Evolutionary conservation across 2,888 invertebrate genomes (phyloP), one percentile per base, ranked within the genome.

Genomic region (Odontomyia ornata): DNA sequence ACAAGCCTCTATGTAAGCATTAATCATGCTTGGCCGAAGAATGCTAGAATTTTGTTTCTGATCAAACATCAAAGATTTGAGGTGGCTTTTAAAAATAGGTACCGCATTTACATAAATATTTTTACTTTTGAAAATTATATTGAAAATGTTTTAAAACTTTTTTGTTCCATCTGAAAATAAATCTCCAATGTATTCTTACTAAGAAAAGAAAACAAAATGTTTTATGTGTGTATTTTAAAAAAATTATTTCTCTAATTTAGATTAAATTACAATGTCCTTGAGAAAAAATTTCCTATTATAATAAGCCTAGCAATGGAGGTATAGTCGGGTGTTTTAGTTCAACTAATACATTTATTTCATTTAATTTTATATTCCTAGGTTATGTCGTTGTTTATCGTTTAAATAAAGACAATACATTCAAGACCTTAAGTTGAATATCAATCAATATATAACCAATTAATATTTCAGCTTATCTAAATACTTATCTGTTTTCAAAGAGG

Each of bases 41-140:
- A 13, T 27, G 27, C 28, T 64, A 15, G 28, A 64, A 64, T 64
- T 28, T 3, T 36, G 30, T 65, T 65, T n/a, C 36, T 36, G 9
- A 36, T 18, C 9, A 36, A 36, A 52, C 15, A 18, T 52, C 9
- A 23, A 23, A 36, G 4, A 30, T n/a, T 36, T 7, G 65, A 65
- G 65, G 18, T 65, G 36, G 18, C 36, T 30, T 64, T 65, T 65
- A 5, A 36, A 65, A 21, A 65, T 36, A 36, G 5, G 18, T 65
- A 43, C 43, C 30, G 65, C 36, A 65, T 65, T 65, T 65, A 30
- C 1, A 36, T 3, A 36, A 36, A 36, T 36, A 36, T 36, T 5
- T n/a, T 36, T 3, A 36, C 36, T 9, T 36, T 36, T 36, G 36
- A 36, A 36, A n/a, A 36, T 36, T 36, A 36, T 9, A 36, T 36